Base-by-base conservation (phyloP, 2,888 invertebrate genomes). In the Vanessa cardui region DNA sequence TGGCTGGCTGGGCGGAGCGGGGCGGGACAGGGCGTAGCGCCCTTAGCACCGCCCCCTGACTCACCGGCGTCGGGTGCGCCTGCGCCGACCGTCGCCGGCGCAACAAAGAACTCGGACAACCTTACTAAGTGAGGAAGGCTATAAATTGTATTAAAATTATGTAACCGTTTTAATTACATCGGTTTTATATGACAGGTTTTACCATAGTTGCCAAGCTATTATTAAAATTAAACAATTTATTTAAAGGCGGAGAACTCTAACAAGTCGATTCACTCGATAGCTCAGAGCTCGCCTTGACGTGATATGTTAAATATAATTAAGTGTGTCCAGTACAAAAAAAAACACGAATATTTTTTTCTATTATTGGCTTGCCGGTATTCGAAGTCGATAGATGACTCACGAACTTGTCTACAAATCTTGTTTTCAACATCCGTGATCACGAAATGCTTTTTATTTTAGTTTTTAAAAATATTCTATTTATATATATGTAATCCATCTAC, bases 21-120 rank as follows among this genome's bases (percentile, higher is more conserved):
- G 82, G 80, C 80, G 79, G 79, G 72, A 73, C 80, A 85, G 88
- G 90, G 90, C 90, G 90, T 88, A 84, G 87, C 88, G 90, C 90
- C 90, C 89, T 88, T 83, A 87, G 90, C 80, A 78, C 83, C 90
- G 90, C 90, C 92, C 89, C 88, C 81, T 89, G 87, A 88, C 78
- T 88, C 87, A 88, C 80, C 73, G 77, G 77, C 78, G 78, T 66
- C 71, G 60, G 65, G 54, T 83, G 86, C 86, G 86, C 83, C 74
- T 47, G 70, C 68, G 64, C 61, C 62, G 50, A 52, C 21, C 20
- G 64, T 45, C 45, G 59, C 49, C 58, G 77, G 79, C 85, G 83
- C 85, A 83, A 76, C 79, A 82, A 80, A 74, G 66, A 71, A 58
- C 68, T 64, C 68, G 58, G 64, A 54, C 60, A 69, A 71, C 73